A percentile compares a stretch with the other conserved stretches of the same genome.
Evolutionary conservation across 2,113 vertebrate genomes (phyloP).

Genomic region (Atrichornis clamosus): DNA sequence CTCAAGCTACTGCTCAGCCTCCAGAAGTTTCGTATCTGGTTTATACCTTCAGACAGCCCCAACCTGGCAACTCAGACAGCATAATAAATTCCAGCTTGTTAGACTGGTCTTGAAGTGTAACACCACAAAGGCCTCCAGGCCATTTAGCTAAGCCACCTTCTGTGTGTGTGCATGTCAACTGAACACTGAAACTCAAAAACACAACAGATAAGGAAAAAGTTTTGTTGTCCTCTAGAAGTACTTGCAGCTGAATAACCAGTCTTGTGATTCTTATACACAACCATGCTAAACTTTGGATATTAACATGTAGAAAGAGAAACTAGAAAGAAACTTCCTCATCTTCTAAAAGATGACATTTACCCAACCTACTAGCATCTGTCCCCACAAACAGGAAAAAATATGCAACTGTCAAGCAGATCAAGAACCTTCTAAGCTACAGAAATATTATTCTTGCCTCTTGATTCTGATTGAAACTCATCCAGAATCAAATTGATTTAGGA

Average conservation of each 20-base stretch:
- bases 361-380: neutral
- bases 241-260: neutral
- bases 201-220: neutral
- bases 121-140: neutral
- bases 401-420: neutral
- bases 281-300: neutral
- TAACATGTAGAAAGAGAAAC: neutral
- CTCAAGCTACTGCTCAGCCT: neutral
- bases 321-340: neutral
- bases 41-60: neutral
- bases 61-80: neutral
- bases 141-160: neutral
- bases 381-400: neutral
- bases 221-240: neutral
- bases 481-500: neutral
- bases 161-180: neutral
- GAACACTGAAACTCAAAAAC: neutral
- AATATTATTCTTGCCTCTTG: neutral
- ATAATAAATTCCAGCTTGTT: neutral
- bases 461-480: neutral
- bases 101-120: neutral
- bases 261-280: neutral
- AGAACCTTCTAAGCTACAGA: neutral
- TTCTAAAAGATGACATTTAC: neutral
- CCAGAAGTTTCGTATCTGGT: slow-evolving; percentile 11